Evolutionary conservation across 2,113 vertebrate species (phyloP), one percentile per base, ranked within the genome.

Genomic region (Sceloporus undulatus): DNA sequence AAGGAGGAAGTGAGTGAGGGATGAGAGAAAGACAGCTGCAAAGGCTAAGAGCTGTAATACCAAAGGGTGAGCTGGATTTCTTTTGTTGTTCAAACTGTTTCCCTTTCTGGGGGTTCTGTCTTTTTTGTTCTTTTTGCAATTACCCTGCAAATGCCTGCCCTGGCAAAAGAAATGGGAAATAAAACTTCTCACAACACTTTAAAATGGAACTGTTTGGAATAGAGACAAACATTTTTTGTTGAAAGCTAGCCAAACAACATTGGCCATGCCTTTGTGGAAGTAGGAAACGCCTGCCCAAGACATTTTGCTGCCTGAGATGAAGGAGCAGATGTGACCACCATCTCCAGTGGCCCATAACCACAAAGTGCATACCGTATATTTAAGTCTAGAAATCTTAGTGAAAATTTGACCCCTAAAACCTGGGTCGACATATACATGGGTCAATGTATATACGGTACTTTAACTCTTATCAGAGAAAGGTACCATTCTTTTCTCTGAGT

Each of bases 21-120:
- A 65, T 82, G 79, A 87, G 86, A 82, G n/a, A 76, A 82, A 87
- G 66, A 79, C 86, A 74, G 78, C 86, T 87, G 86, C 78, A 87
- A 87, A 77, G 13, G 73, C 59, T 68, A 83, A 82, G 42, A 29
- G 42, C 62, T 29, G 74, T 68, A 62, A 56, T 40, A 84, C 5
- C 65, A 78, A 78, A 56, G 74, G 65, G 62, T 54, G 42, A 78
- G 42, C 16, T 56, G 42, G 2, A 11, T 84, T 77, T 27, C 29
- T 70, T 88, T 78, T 88, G n/a, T 40, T 88, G 74, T 83, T 68
- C 62, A 77, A 88, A 83, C 25, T 70, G n/a, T 54, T 88, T 56
- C 42, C 73, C 74, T 77, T 77, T 16, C 79, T 21, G 10, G 6
- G 66, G 29, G 42, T 9, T 71, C 52, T 76, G 59, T 29, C 21